phyloP scores from a whole-genome alignment of 2,797 vertebrate genomes.

The Acestrorhynchus altus region DNA sequence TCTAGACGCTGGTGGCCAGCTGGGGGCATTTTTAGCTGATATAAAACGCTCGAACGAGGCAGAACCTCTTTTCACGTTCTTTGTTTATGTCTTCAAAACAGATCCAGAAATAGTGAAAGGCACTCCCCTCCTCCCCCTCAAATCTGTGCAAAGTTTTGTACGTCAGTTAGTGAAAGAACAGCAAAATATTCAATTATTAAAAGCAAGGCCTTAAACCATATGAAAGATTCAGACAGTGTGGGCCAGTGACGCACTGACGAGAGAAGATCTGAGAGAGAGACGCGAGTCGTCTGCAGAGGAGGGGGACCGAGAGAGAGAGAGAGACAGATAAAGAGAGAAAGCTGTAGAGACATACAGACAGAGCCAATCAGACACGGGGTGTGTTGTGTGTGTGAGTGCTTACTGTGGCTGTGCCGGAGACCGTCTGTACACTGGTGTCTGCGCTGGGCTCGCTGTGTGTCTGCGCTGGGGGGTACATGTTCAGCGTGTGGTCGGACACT shows the following conservation, averaged over 20 bases:
- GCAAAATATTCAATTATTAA: conserved; percentile 49
- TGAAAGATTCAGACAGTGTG: conserved; percentile 54
- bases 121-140: background rate
- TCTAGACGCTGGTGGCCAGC: too few relatives aligned
- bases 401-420: conserved; percentile 96
- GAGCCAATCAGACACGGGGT: background rate
- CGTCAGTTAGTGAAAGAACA: conserved; percentile 48
- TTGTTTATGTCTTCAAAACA: conserved; percentile 17
- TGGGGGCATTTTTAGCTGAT: too few relatives aligned
- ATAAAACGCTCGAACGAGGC: background rate
- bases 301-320: conserved; percentile 2
- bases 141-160: conserved; percentile 43
- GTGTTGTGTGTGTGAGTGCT: conserved; percentile 61
- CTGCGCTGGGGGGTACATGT: conserved; percentile 91
- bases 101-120: conserved; percentile 31
- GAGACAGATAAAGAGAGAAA: background rate
- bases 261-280: conserved; percentile 43
- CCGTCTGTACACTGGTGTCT: conserved; percentile 87
- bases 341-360: background rate
- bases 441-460: conserved; percentile 89
- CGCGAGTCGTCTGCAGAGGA: conserved; percentile 40
- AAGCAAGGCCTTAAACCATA: conserved; percentile 47
- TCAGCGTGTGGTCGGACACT: conserved; percentile 91
- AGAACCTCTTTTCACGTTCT: background rate
- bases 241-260: conserved; percentile 36